These are phyloP conservation scores for Remorina albescens DNA, from an alignment of 2,797 vertebrate genomes.

Conservation along the genomic window DNA sequence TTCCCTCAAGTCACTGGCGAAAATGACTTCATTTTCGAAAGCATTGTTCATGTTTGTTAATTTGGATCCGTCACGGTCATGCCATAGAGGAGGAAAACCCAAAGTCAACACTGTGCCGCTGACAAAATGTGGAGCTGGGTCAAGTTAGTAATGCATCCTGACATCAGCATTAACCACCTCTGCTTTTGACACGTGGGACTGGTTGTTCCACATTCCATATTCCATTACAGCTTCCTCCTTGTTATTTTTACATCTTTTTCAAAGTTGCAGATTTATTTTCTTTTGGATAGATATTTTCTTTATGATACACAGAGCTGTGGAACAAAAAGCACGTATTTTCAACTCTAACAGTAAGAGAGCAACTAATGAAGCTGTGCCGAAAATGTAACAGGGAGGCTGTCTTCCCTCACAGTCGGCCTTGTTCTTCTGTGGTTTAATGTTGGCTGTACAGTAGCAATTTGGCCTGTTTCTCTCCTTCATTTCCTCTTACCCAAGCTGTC, in stretches of 20 bases:
- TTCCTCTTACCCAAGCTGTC: no score
- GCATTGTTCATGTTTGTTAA: conserved; percentile 32
- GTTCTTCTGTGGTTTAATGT: neutral
- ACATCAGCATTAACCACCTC: neutral
- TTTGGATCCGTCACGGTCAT: conserved; percentile 16
- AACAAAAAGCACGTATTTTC: conserved; percentile 1
- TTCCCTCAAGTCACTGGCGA: conserved; percentile 24
- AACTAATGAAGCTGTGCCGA: neutral
- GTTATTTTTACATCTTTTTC: conserved; percentile 17
- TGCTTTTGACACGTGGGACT: neutral
- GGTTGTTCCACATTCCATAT: no score
- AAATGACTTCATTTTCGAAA: conserved; percentile 33
- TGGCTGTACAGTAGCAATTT: neutral
- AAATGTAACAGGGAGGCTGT: neutral
- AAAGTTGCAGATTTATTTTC: conserved; percentile 8
- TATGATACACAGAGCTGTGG: neutral
- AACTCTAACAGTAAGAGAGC: conserved; percentile 7
- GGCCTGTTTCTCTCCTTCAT: neutral
- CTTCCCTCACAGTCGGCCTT: neutral
- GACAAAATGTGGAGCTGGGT: neutral
- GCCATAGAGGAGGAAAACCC: neutral
- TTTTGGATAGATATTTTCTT: neutral
- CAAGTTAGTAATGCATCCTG: neutral
- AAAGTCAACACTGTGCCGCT: neutral
- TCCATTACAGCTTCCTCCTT: neutral